phyloP scores from a whole-genome alignment of 2,797 vertebrate species.

The Decapterus maruadsi region DNA sequence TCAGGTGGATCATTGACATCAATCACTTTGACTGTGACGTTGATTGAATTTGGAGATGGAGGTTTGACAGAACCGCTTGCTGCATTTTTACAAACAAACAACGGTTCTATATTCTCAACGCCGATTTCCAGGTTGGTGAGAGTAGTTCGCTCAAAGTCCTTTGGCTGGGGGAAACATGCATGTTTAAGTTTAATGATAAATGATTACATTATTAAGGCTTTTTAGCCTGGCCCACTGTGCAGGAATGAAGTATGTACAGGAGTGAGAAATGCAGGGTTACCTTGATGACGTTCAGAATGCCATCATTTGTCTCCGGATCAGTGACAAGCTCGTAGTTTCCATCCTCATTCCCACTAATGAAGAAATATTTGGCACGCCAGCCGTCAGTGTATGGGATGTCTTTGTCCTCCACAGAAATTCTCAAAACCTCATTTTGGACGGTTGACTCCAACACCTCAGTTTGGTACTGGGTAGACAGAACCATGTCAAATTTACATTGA shows the following conservation, averaged over 20 bases:
- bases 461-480: slow-evolving; percentile 68
- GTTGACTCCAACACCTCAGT: slow-evolving; percentile 70
- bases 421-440: slow-evolving; percentile 56
- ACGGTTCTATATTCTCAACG: slow-evolving; percentile 82
- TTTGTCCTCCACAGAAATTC: slow-evolving; percentile 82
- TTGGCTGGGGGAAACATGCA: slow-evolving; percentile 74
- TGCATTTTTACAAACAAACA: slow-evolving; percentile 75
- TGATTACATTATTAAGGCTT: background rate
- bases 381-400: slow-evolving; percentile 81
- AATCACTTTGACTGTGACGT: slow-evolving; percentile 71
- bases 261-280: slow-evolving; percentile 67
- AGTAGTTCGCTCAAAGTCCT: slow-evolving; percentile 72
- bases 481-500: slow-evolving; percentile 1
- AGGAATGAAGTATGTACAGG: background rate
- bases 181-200: slow-evolving; percentile 3
- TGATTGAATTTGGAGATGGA: slow-evolving; percentile 5
- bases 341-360: slow-evolving; percentile 84
- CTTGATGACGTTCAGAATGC: slow-evolving; percentile 86
- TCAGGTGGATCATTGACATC: slow-evolving; percentile 82
- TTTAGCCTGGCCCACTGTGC: background rate
- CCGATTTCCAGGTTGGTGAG: slow-evolving; percentile 64
- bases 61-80: fast-evolving
- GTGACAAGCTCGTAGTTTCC: slow-evolving; percentile 82
- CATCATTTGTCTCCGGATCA: slow-evolving; percentile 87
- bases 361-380: slow-evolving; percentile 83